Percentiles rank a stretch among this genome's conserved stretches.
Evolutionary conservation across 64 coral and sea anemone genomes (phyloP).

Genomic region (Porites australiensis): DNA sequence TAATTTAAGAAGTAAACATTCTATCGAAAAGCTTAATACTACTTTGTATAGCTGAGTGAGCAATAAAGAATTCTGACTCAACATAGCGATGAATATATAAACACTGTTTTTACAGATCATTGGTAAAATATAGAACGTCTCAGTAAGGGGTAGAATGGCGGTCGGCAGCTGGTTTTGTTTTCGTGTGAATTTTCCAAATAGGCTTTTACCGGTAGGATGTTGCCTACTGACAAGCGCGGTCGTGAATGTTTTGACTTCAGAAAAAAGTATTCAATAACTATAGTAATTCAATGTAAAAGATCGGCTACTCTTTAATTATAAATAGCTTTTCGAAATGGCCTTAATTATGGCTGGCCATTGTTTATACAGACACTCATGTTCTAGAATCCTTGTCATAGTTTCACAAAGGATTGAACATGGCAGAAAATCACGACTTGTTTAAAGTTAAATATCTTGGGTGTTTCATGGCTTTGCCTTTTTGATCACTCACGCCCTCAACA

Average conservation of each 20-base stretch:
- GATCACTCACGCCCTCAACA: neutral
- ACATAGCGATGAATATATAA: neutral
- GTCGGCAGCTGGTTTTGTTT: neutral
- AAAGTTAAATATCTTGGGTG: neutral
- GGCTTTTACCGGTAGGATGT: conserved; percentile 22
- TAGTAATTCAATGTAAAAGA: neutral
- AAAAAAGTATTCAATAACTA: neutral
- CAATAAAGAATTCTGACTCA: neutral
- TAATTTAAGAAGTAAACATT: neutral
- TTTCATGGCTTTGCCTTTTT: neutral
- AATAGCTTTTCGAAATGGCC: neutral
- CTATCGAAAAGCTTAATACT: neutral
- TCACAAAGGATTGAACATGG: neutral
- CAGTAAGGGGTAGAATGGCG: neutral
- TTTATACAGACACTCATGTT: neutral
- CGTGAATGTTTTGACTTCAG: neutral
- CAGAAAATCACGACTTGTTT: neutral
- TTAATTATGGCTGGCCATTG: conserved; percentile 3
- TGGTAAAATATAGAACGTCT: neutral
- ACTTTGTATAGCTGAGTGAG: neutral
- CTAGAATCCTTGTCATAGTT: neutral
- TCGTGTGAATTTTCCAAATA: neutral
- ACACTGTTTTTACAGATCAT: neutral
- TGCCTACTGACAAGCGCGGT: neutral
- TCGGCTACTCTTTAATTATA: neutral